Percentiles rank a stretch among this genome's conserved stretches.
Evolutionary conservation across 1,140 invertebrate species (phyloP).

Genomic region (Lithobius niger): DNA sequence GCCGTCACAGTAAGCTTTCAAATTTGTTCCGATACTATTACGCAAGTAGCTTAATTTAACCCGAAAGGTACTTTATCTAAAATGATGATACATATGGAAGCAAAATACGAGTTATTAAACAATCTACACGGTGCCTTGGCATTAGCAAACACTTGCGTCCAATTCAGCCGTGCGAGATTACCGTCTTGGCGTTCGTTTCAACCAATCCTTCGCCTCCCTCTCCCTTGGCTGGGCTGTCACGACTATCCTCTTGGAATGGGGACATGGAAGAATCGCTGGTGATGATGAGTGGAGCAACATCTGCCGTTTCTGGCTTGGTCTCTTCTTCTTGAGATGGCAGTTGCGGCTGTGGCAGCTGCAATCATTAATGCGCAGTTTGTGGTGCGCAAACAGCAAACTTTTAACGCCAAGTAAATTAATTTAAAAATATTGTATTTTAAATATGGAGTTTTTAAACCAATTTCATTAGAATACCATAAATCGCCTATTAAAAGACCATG

Average conservation of each 20-base stretch:
- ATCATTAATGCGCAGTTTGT: not conserved
- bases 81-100: too few species aligned
- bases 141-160: too few species aligned
- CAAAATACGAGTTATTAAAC: too few species aligned
- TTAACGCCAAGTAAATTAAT: not conserved
- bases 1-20: too few species aligned
- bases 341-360: not conserved
- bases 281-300: not conserved
- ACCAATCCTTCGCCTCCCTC: not conserved
- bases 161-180: not conserved
- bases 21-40: too few species aligned
- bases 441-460: too few species aligned
- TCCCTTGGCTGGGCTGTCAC: slow-evolving; percentile 3
- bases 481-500: too few species aligned
- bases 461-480: too few species aligned
- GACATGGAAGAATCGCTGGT: slow-evolving; percentile 9
- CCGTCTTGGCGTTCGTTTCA: not conserved
- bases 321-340: slow-evolving; percentile 3
- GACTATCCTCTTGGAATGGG: slow-evolving; percentile 9
- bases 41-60: too few species aligned
- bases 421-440: too few species aligned
- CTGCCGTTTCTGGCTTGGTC: not conserved
- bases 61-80: too few species aligned
- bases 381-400: not conserved
- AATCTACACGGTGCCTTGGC: too few species aligned